Evolutionary conservation across 1,140 invertebrate species (phyloP), one percentile per base, ranked within the genome.

Genomic region (Trigoniulus corallinus): DNA sequence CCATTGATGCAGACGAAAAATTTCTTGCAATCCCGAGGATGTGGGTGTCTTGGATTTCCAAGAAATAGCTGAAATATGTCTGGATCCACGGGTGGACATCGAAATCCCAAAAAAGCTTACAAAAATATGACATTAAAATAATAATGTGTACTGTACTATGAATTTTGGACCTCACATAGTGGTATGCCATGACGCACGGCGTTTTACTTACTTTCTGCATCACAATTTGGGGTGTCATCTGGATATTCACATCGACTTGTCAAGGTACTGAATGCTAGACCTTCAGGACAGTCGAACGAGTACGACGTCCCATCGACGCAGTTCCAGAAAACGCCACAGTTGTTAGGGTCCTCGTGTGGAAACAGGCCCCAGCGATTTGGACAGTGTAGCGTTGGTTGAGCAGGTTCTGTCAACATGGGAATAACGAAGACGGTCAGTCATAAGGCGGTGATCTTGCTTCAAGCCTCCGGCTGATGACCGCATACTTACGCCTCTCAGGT

Each of bases 181-280:
- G n/a, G 29, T 15, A 34, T 7, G 7, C 15, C 7, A 34, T 7
- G 7, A 34, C 15, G 29, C 29, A 7, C 7, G 15, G 7, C 18
- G 20, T 43, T 43, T 43, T 13, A 21, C 48, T 40, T 56, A 60
- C 59, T 67, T 51, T 71, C 65, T 1, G 59, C 61, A 44, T 68
- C 69, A 65, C 83, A 85, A 58, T 81, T 82, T 59, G 79, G 71
- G 60, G 83, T 81, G 4, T 80, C 73, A 41, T 84, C 82, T 1
- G 86, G 85, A 85, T 85, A 91, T 20, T 88, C 84, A 59, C 87
- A 89, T 18, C 81, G 85, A 25, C 82, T 82, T 39, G 75, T 79
- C 66, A 80, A 86, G 61, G 88, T 84, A 59, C 88, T 84, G 64
- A 89, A 92, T 60, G 87, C 84, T 4, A 92, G 72, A 10, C 86